Base-by-base conservation (phyloP, 2,113 vertebrate species). In the Struthidea cinerea region DNA sequence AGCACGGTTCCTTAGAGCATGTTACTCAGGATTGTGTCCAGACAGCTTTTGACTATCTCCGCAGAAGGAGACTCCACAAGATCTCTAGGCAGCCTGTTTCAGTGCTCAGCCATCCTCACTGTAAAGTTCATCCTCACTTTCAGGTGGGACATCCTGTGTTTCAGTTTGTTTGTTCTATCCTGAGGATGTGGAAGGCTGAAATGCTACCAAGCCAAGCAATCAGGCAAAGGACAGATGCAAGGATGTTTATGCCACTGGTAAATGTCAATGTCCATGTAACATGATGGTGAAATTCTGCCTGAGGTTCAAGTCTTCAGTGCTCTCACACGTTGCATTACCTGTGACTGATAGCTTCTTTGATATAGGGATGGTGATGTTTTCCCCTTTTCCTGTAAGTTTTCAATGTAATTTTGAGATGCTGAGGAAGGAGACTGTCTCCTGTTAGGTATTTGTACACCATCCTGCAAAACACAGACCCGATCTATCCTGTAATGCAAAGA, bases 381-480 rank as follows among this genome's bases (percentile, higher is more conserved):
- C 16, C 9, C 2, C 3, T 46, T 84, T 87, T 75, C 35, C 80
- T 77, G 6, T 52, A 46, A 37, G 6, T 49, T 74, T 90, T 60
- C 49, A 71, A 10, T n/a, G 30, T 85, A 64, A 55, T 6, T 69
- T 55, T 56, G 19, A 68, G 39, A 55, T 70, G 22, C 17, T 47
- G n/a, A 63, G 30, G 8, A 24, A 33, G 55, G 13, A 59, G 11
- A 7, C 6, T 55, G 13, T 46, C 35, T 84, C 27, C 26, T 13
- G 1, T 52, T n/a, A 64, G 11, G 6, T 42, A n/a, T 53, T 60
- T 61, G 26, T 61, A 61, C 33, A 49, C 8, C 26, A 33, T 46
- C 16, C 32, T 84, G 32, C 10, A 83, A 73, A 88, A 65, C 10
- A 35, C 16, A 33, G 4, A n/a, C 30, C 8, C 0, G 0, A 16